Base-by-base conservation (phyloP, 2,888 invertebrate species). In the Muschampia plurimacula region DNA sequence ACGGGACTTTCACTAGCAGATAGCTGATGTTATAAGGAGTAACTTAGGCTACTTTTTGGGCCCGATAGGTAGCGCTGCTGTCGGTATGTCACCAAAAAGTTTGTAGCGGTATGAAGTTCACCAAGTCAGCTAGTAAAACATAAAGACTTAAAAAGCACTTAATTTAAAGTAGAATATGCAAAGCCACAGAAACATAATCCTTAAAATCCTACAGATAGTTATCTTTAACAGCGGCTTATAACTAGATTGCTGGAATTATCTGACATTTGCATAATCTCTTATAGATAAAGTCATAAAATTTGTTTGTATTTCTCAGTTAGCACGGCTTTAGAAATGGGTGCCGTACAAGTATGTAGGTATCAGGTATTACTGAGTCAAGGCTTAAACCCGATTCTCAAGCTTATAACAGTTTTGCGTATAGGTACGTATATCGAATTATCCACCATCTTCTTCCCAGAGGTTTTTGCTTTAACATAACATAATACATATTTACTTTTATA, bases 231-330 rank as follows among this genome's bases (percentile, higher is more conserved):
- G 2, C 22, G 12, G 32, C 49, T 49, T 49, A 49, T 8, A 32
- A 28, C 28, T 57, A 32, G 28, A 57, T 32, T 2, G 22, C 57
- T 22, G 44, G 28, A 28, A 57, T 57, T 22, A 22, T 55, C 55
- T 15, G 8, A 1, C 41, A 49, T 49, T 32, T 32, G n/a, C 60
- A 62, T 69, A 62, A 49, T 60, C 49, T 28, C 49, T 68, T 46
- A 22, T 10, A 49, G 60, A 68, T 68, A 68, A 68, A 68, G 68
- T 60, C 32, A 49, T 60, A 46, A 67, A 67, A 39, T 55, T 8
- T 55, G 32, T 39, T 41, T 15, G 39, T 55, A 28, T 22, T 32
- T 4, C 32, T 59, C 59, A 22, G 32, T 60, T 60, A 12, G 36
- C 36, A 60, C 49, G 49, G n/a, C 13, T n/a, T 49, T 49, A 49